These are phyloP conservation scores for Eonycteris spelaea DNA, from an alignment of 2,113 vertebrate genomes.

Conservation along the genomic window DNA sequence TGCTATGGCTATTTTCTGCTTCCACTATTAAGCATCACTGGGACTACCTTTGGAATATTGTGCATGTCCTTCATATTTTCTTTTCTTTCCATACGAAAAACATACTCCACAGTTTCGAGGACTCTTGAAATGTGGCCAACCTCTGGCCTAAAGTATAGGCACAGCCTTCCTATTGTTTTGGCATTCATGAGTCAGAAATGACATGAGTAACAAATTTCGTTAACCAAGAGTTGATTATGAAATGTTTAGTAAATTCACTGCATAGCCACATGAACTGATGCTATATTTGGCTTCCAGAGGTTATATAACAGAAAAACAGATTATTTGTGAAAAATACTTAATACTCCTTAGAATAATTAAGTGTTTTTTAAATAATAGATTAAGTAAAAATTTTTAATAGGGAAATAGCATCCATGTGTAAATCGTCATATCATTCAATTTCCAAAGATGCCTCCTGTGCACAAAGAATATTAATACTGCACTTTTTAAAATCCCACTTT, in stretches of 20 bases:
- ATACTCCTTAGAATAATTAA: not conserved
- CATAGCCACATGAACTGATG: not conserved
- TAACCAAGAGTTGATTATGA: not conserved
- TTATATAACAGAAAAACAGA: not conserved
- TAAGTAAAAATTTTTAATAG: not conserved
- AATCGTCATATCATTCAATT: slow-evolving; percentile 37
- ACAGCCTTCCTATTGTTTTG: not conserved
- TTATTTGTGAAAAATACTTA: not conserved
- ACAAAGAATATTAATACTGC: not conserved
- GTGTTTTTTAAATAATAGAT: not conserved
- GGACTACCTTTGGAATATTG: not conserved
- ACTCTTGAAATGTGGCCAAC: not conserved
- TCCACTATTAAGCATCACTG: not conserved
- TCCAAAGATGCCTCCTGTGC: not conserved
- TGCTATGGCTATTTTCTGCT: not conserved
- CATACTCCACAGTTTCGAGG: not conserved
- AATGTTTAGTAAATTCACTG: not conserved
- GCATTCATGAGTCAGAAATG: not conserved
- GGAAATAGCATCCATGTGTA: not conserved
- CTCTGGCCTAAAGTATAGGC: not conserved
- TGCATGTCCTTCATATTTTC: not conserved
- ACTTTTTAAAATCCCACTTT: slow-evolving; percentile 11
- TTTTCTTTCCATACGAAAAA: not conserved
- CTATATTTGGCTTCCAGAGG: not conserved
- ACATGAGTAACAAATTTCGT: not conserved